These are phyloP conservation scores for Hypsibius dujardini DNA, from an alignment of 1,140 invertebrate species.

Conservation along the genomic window DNA sequence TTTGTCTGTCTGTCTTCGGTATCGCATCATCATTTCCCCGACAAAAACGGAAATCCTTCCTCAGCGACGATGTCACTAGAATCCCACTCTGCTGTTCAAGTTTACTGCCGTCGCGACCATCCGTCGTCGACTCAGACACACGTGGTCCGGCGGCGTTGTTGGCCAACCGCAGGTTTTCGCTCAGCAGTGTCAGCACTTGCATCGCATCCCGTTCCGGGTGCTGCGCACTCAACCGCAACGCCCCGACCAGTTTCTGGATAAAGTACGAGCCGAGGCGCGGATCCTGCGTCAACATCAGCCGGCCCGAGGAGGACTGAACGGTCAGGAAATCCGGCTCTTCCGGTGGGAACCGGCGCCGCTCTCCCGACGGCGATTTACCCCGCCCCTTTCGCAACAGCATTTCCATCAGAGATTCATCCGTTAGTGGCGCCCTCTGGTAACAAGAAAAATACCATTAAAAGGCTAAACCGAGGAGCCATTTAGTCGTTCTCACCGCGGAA, in stretches of 20 bases:
- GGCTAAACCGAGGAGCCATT: background rate
- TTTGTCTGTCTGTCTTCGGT: background rate
- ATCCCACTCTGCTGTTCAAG: too few relatives aligned
- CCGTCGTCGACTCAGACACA: too few relatives aligned
- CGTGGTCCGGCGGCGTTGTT: background rate
- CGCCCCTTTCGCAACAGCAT: too few relatives aligned
- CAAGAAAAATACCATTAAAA: background rate
- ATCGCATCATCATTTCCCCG: background rate
- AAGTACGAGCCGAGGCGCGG: background rate
- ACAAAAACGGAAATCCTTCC: slow-evolving; percentile 1
- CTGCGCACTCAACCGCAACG: background rate
- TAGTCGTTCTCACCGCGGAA: background rate
- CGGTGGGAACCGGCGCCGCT: background rate
- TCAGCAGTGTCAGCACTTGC: background rate
- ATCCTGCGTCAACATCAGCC: background rate
- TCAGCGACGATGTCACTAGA: background rate
- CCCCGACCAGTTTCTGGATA: background rate
- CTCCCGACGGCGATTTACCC: background rate
- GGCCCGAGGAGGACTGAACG: background rate
- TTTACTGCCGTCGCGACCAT: too few relatives aligned
- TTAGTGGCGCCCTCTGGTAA: too few relatives aligned
- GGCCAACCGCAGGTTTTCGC: background rate
- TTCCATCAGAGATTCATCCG: too few relatives aligned
- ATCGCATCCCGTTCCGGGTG: background rate
- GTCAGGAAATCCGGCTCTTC: background rate